These are phyloP conservation scores for Deilephila porcellus DNA, from an alignment of 2,888 invertebrate genomes.

Conservation along the genomic window DNA sequence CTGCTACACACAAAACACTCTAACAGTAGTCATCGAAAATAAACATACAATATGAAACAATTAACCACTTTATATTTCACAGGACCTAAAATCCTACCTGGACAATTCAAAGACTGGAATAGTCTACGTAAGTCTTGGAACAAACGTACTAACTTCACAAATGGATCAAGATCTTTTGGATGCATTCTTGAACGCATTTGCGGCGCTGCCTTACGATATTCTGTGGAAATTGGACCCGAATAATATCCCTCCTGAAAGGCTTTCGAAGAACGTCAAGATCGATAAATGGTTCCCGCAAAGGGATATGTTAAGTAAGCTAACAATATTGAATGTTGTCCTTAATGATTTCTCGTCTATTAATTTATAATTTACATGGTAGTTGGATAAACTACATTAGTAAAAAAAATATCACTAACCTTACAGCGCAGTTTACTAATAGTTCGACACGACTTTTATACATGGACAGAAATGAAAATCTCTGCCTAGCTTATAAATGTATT, in stretches of 20 bases:
- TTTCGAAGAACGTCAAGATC: conserved; percentile 55
- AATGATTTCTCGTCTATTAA: too few relatives aligned
- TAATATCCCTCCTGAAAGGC: neutral
- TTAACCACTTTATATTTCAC: neutral
- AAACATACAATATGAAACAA: neutral
- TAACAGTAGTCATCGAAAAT: too few relatives aligned
- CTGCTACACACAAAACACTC: too few relatives aligned
- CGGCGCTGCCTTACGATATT: conserved; percentile 22
- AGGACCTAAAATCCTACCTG: conserved; percentile 9
- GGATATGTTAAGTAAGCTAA: conserved; percentile 50
- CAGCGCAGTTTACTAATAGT: too few relatives aligned
- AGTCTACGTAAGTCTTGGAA: conserved; percentile 29
- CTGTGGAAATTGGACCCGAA: conserved; percentile 24
- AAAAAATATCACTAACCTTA: too few relatives aligned
- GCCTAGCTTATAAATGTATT: too few relatives aligned
- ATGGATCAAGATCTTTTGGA: conserved; percentile 23
- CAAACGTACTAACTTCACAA: conserved; percentile 10
- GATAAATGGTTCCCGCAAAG: conserved; percentile 66
- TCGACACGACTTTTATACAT: too few relatives aligned
- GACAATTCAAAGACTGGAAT: conserved; percentile 35
- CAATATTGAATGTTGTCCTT: too few relatives aligned
- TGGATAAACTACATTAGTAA: too few relatives aligned
- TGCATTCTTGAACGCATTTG: conserved; percentile 16
- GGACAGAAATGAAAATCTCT: too few relatives aligned
- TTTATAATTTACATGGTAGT: too few relatives aligned